These are phyloP conservation scores for Ahaetulla prasina DNA, from an alignment of 2,113 vertebrate species.

Conservation along the genomic window DNA sequence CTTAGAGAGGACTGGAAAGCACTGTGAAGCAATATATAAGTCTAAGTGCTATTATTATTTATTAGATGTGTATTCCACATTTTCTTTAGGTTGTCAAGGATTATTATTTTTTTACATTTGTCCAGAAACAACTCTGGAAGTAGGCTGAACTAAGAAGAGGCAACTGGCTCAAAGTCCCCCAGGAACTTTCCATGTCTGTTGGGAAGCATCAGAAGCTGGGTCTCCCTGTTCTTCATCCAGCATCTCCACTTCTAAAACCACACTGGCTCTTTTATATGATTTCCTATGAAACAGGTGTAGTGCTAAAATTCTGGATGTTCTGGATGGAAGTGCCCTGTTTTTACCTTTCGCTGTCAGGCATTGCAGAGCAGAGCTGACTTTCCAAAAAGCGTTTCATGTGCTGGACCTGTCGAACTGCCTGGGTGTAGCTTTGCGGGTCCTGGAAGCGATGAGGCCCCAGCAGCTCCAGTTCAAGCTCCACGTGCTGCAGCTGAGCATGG, in stretches of 20 bases:
- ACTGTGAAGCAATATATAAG: too few relatives aligned
- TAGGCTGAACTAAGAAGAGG: background rate
- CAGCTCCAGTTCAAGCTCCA: conserved; percentile 79
- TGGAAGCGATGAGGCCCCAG: conserved; percentile 76
- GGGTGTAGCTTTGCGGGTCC: conserved; percentile 70
- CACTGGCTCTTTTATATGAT: background rate
- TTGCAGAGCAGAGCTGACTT: conserved; percentile 50
- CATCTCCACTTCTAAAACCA: background rate
- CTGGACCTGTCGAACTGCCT: conserved; percentile 79
- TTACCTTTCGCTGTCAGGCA: conserved; percentile 63
- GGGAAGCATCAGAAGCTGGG: background rate
- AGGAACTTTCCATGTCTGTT: background rate
- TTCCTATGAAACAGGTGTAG: background rate
- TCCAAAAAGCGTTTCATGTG: conserved; percentile 80
- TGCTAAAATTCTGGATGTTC: background rate
- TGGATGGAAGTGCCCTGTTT: background rate
- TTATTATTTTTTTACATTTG: background rate
- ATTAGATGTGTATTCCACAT: background rate
- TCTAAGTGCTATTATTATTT: too few relatives aligned
- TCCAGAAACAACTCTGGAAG: background rate
- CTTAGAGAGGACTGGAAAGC: too few relatives aligned
- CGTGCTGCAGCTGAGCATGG: conserved; percentile 78
- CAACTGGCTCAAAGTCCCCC: background rate
- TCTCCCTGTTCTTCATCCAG: background rate
- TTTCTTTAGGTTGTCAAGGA: background rate